Evolutionary conservation across 2,888 invertebrate species (phyloP).

Genomic region (Pristionchus fissidentatus): DNA sequence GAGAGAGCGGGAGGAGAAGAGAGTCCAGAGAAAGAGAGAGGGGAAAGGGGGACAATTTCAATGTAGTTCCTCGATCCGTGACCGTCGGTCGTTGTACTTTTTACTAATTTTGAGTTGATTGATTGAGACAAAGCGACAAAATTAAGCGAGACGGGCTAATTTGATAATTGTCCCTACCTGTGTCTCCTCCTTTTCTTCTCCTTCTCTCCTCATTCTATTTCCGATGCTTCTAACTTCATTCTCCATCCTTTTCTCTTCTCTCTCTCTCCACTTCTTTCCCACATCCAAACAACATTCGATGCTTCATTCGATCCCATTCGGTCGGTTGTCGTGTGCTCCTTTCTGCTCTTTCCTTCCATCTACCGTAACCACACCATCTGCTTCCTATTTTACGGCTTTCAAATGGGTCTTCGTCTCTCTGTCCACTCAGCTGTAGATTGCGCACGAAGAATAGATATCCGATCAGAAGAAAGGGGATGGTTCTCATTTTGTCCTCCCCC

Average conservation of each 20-base stretch:
- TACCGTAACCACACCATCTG: constrained; percentile 17
- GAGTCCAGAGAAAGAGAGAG: neutral
- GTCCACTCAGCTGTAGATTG: neutral
- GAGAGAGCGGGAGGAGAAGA: neutral
- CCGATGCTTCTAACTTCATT: constrained; percentile 37
- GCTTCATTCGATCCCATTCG: constrained; percentile 18
- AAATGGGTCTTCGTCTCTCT: no score
- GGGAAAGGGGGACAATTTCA: neutral
- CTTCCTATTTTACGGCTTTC: constrained; percentile 28
- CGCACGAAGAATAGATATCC: constrained; percentile 32
- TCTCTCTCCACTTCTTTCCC: constrained; percentile 18
- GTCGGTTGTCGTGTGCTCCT: neutral
- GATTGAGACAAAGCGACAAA: constrained; percentile 31
- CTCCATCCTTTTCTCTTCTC: constrained; percentile 12
- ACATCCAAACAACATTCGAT: constrained; percentile 20
- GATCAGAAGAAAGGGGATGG: constrained; percentile 34
- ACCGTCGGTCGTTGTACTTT: constrained; percentile 9
- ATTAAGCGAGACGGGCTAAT: constrained; percentile 30
- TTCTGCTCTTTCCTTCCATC: constrained; percentile 1
- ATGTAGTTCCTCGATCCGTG: neutral
- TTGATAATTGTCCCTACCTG: constrained; percentile 31
- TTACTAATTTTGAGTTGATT: constrained; percentile 3
- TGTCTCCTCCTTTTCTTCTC: neutral
- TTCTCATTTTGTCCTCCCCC: constrained; percentile 13
- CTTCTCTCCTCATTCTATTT: neutral